Conservation (phyloP, 2,113 vertebrate genomes). For the Connochaetes taurinus region DNA sequence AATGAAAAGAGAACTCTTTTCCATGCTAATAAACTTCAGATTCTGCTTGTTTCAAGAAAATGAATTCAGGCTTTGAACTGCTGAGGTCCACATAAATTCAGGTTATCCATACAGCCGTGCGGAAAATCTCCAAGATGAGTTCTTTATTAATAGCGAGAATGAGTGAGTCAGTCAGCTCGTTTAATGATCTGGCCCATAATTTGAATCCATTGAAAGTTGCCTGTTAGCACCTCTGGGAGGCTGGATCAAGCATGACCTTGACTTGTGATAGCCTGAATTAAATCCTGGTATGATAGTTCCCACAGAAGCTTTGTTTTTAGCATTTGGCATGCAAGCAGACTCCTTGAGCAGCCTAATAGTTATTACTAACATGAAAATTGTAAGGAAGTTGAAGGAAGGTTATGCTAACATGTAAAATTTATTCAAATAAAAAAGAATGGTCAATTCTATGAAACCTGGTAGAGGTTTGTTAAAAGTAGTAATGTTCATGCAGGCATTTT, state of each 20-base stretch:
- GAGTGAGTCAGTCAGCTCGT: constrained; percentile 68
- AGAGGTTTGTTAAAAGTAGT: neutral
- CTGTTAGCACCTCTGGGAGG: constrained; percentile 71
- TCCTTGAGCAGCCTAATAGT: constrained; percentile 37
- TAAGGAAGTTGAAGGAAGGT: neutral
- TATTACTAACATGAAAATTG: constrained; percentile 8
- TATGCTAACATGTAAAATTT: constrained; percentile 41
- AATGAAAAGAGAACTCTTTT: constrained; percentile 69
- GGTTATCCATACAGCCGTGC: constrained; percentile 72
- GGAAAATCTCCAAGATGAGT: constrained; percentile 78
- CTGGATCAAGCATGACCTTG: constrained; percentile 77
- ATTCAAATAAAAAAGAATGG: constrained; percentile 34
- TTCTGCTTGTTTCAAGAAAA: constrained; percentile 70
- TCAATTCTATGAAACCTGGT: neutral
- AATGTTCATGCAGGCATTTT: neutral
- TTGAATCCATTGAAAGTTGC: constrained; percentile 75
- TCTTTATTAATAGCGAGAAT: constrained; percentile 78
- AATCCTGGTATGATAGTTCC: constrained; percentile 58
- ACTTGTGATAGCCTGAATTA: constrained; percentile 60
- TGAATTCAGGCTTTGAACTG: constrained; percentile 72
- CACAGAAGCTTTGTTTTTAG: constrained; percentile 54
- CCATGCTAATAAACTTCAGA: constrained; percentile 69
- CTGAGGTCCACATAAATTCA: constrained; percentile 79
- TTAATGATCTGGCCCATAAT: constrained; percentile 80
- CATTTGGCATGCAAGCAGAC: constrained; percentile 38